These are phyloP conservation scores for Nansenia antarctica DNA, from an alignment of 2,113 vertebrate genomes.

Conservation along the genomic window DNA sequence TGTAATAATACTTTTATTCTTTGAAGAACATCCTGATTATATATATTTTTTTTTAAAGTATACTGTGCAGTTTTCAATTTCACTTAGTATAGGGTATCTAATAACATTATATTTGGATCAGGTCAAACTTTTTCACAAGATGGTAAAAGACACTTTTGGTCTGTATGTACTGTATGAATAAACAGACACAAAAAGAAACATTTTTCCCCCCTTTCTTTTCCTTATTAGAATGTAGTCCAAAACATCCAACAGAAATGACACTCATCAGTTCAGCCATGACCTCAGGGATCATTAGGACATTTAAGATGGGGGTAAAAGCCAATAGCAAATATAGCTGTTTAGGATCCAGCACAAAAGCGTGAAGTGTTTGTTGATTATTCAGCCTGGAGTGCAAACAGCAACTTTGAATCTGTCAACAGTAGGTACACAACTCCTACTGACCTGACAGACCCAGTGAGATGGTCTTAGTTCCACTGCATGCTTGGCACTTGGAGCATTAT, in stretches of 20 bases:
- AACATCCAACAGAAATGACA: conserved; percentile 24
- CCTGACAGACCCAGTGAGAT: conserved; percentile 34
- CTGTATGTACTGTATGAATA: no score
- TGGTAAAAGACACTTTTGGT: no score
- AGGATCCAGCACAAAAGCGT: conserved; percentile 83
- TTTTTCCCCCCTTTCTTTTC: no score
- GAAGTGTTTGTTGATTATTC: conserved; percentile 89
- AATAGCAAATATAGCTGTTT: conserved; percentile 85
- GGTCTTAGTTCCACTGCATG: conserved; percentile 18
- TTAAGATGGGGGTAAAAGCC: conserved; percentile 78
- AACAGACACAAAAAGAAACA: not conserved
- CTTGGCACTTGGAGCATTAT: conserved; percentile 37
- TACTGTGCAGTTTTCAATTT: not conserved
- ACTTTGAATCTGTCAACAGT: conserved; percentile 78
- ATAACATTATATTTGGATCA: no score
- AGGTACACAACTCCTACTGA: conserved; percentile 66
- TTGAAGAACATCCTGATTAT: not conserved
- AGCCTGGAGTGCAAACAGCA: conserved; percentile 85
- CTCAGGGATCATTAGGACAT: conserved; percentile 78
- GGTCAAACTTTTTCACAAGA: no score
- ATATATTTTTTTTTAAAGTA: not conserved
- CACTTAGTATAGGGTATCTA: not conserved
- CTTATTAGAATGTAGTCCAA: conserved; percentile 33
- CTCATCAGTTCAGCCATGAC: conserved; percentile 39
- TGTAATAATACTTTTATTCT: not conserved